phyloP scores from a whole-genome alignment of 1,140 invertebrate genomes.

The Leucophenga varia region DNA sequence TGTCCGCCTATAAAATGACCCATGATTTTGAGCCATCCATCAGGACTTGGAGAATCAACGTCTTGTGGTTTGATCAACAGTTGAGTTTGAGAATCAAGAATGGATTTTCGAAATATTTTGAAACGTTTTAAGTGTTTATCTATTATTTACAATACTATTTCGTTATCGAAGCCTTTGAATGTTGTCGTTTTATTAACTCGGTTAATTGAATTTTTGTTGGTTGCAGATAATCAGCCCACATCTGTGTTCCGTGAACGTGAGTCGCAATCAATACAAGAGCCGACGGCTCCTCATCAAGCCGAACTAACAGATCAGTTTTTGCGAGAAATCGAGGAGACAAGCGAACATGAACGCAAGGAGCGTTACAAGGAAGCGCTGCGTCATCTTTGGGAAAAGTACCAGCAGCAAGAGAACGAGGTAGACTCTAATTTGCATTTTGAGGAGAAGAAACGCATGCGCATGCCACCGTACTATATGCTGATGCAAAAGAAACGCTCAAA shows the following conservation, averaged over 20 bases:
- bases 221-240: neutral
- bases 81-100: too few relatives aligned
- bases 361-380: conserved; percentile 61
- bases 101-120: too few relatives aligned
- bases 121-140: too few relatives aligned
- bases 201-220: too few relatives aligned
- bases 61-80: too few relatives aligned
- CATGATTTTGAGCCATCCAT: too few relatives aligned
- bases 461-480: conserved; percentile 60
- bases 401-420: conserved; percentile 54
- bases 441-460: conserved; percentile 61
- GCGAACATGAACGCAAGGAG: conserved; percentile 55
- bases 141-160: too few relatives aligned
- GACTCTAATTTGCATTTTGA: conserved; percentile 42
- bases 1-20: too few relatives aligned
- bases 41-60: too few relatives aligned
- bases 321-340: conserved; percentile 58
- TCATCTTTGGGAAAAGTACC: conserved; percentile 65
- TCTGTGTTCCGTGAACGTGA: conserved; percentile 50
- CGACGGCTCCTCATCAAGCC: conserved; percentile 54
- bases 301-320: conserved; percentile 63
- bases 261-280: conserved; percentile 13
- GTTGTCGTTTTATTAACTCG: too few relatives aligned
- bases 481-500: conserved; percentile 56
- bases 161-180: too few relatives aligned